Conservation (phyloP, 2,113 vertebrate species). For the Rhizomys pruinosus region DNA sequence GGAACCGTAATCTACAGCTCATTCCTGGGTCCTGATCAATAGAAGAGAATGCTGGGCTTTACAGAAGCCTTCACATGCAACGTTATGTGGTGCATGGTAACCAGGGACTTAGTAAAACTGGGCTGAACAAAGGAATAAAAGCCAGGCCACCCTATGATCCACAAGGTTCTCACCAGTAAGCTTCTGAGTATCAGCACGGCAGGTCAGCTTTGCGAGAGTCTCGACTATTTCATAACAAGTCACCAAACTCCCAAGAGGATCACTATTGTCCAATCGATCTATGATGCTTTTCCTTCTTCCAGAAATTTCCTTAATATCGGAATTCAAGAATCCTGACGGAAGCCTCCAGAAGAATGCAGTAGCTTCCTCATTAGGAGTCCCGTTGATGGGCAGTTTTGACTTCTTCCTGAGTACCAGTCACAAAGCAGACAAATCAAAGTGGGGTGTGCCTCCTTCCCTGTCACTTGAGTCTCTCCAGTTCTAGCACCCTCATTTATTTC, state of each 20-base stretch:
- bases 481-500: background rate
- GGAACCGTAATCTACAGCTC: background rate
- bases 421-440: background rate
- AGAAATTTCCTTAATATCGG: background rate
- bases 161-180: background rate
- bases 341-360: background rate
- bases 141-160: background rate
- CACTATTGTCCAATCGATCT: background rate
- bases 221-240: background rate
- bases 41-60: background rate
- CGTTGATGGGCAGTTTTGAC: background rate
- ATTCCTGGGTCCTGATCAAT: background rate
- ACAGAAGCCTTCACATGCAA: background rate
- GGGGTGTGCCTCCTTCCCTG: background rate
- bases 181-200: background rate
- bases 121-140: background rate
- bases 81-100: background rate
- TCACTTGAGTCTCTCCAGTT: background rate
- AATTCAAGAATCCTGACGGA: conserved; percentile 19
- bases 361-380: background rate
- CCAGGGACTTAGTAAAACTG: background rate
- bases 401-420: background rate
- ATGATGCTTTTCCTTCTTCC: background rate
- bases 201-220: background rate
- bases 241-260: background rate